Evolutionary conservation across 2,888 invertebrate genomes (phyloP), one percentile per base, ranked within the genome.

Genomic region (Oithona nana): DNA sequence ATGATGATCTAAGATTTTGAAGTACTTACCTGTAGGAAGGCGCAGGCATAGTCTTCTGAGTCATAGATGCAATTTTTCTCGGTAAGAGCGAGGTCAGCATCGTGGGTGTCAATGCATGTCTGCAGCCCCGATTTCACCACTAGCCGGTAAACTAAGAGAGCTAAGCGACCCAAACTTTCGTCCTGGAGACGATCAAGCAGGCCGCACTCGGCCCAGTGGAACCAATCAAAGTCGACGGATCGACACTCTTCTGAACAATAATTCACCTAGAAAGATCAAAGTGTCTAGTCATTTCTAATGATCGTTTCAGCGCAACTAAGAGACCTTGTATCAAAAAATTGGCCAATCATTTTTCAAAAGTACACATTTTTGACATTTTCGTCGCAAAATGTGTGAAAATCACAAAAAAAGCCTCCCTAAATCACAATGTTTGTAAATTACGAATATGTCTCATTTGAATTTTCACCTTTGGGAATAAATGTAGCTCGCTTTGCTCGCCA

Each of bases 141-240:
- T 1, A 67, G 69, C n/a, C 70, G 61, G 31, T 66, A 68, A 16
- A 67, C 68, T 4, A 70, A 66, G 3, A 68, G 65, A 3, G 68
- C 69, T 69, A 70, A 69, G 56, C 66, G 65, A 31, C 69, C 68
- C 48, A 68, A 64, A 57, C 64, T 61, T 51, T 67, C 65, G 13
- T 66, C 66, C 49, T 66, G 65, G 52, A 68, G 55, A 13, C 67
- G 66, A 54, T 68, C 67, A 13, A 67, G 62, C 26, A 75, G 68
- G 28, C 64, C 61, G 64, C 76, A 76, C 64, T 76, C 76, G 61
- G 69, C 73, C 63, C 67, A 68, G 66, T 76, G 75, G 39, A 39
- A 39, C 39, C 39, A 39, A 39, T 39, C 39, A 16, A 39, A 39
- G 16, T 39, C 39, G 8, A 39, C 16, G 8, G 39, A 39, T 39